Base-by-base conservation (phyloP, 1,140 invertebrate genomes). In the Chionoecetes opilio region DNA sequence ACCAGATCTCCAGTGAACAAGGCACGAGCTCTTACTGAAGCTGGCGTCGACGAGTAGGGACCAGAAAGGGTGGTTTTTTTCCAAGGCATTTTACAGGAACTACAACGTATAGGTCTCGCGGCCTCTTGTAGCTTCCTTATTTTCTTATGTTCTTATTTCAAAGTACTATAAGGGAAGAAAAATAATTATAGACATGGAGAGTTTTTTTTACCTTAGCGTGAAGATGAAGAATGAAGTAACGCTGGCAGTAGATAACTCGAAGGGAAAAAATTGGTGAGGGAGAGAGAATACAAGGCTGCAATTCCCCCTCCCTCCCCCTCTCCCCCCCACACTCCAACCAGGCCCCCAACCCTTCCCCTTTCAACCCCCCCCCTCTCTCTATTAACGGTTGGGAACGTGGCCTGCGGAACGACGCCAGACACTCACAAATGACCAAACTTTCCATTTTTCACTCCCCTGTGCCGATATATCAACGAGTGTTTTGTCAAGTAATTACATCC, bases 341-440 rank as follows among this genome's bases (percentile, higher is more conserved):
- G 14, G 41, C 41, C 41, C 41, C 41, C 41, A 46, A 46, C 63
- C 0, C 11, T 75, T 11, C 11, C 63, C 63, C 63, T n/a, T 5
- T 26, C 63, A n/a, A 2, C 26, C 63, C 63, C n/a, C 26, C 63
- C n/a, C n/a, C n/a, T 3, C 63, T 0, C 63, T 75, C 63, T 26
- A 53, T n/a, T 75, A 75, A 75, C n/a, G 63, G 63, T 26, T 75
- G 63, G 63, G 63, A 75, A 75, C 63, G 63, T n/a, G 63, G 63
- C 63, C 63, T 75, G 63, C 21, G 63, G 63, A 75, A 26, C 63
- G 63, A n/a, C 63, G 63, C 63, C 5, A 75, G 63, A 75, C 63
- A 75, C 63, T 75, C 63, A 75, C 63, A 75, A 75, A 75, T 75
- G 63, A 75, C 63, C 63, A 75, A 75, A 75, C 63, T 75, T 75